Evolutionary conservation across 2,113 vertebrate genomes (phyloP).

Genomic region (Gopherus flavomarginatus): DNA sequence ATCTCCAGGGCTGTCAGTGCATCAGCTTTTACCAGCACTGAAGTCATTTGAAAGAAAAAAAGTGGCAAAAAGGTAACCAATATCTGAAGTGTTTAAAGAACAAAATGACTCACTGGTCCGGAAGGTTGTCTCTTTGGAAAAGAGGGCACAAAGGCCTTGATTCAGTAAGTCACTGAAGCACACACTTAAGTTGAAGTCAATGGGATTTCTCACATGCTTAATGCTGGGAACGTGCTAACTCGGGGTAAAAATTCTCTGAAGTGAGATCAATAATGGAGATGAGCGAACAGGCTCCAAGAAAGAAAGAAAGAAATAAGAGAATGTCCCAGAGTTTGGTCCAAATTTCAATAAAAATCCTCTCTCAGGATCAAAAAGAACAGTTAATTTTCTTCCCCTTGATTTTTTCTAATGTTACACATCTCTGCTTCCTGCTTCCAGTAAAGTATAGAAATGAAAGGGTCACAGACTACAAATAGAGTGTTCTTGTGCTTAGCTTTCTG

Average conservation of each 20-base stretch:
- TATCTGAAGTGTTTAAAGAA: neutral
- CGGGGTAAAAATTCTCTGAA: neutral
- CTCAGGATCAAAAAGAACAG: neutral
- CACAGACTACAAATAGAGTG: neutral
- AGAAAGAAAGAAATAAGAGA: neutral
- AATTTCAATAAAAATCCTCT: fast-evolving
- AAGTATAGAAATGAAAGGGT: neutral
- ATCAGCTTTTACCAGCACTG: neutral
- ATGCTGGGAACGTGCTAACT: neutral
- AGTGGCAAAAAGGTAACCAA: neutral
- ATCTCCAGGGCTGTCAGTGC: neutral
- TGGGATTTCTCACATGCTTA: neutral
- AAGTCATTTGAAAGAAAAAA: neutral
- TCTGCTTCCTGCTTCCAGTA: neutral
- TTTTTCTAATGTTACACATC: neutral
- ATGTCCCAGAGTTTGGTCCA: neutral
- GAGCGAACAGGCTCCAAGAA: neutral
- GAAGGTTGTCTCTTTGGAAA: neutral
- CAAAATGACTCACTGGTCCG: neutral
- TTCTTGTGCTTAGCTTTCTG: neutral
- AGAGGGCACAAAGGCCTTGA: fast-evolving
- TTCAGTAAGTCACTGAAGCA: neutral
- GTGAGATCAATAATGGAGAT: neutral
- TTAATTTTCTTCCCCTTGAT: neutral
- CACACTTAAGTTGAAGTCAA: neutral